phyloP scores from a whole-genome alignment of 1,140 invertebrate genomes.

The Brachionus manjavacas region DNA sequence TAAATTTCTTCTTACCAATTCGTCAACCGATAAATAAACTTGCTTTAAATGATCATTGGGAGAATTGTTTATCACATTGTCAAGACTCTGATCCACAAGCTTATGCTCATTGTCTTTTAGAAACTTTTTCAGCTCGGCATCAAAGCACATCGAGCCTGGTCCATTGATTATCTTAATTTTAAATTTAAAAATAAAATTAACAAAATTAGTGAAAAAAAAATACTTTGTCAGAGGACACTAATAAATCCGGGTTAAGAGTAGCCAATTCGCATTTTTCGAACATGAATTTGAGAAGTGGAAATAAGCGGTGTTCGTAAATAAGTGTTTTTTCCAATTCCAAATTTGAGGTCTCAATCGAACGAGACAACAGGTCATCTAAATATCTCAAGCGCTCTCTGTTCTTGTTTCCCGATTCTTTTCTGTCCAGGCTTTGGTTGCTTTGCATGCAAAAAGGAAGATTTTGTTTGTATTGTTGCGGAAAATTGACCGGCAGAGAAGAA shows the following conservation, averaged over 20 bases:
- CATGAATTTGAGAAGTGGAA: constrained; percentile 54
- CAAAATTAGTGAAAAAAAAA: background rate
- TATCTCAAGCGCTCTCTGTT: background rate
- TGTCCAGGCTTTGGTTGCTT: background rate
- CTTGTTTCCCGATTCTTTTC: background rate
- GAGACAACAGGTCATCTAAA: background rate
- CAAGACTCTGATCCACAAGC: background rate
- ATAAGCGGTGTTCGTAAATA: constrained; percentile 51
- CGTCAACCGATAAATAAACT: constrained; percentile 76
- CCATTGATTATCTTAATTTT: constrained; percentile 66
- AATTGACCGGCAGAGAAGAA: background rate
- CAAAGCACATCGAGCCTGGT: constrained; percentile 68
- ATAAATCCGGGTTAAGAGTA: constrained; percentile 49
- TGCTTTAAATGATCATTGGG: constrained; percentile 68
- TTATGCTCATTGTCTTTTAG: background rate
- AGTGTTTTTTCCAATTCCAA: constrained; percentile 28
- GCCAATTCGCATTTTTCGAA: constrained; percentile 58
- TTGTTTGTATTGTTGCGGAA: background rate
- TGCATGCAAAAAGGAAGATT: background rate
- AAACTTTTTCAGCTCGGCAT: constrained; percentile 8
- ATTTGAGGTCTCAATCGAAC: background rate
- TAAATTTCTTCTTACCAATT: constrained; percentile 66
- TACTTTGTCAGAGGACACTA: constrained; percentile 48
- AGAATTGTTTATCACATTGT: background rate
- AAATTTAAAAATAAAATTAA: constrained; percentile 49